A percentile compares a stretch with the other conserved stretches of the same genome.
These are phyloP conservation scores for Ciconia boyciana DNA, from an alignment of 2,113 vertebrate genomes.

Conservation along the genomic window DNA sequence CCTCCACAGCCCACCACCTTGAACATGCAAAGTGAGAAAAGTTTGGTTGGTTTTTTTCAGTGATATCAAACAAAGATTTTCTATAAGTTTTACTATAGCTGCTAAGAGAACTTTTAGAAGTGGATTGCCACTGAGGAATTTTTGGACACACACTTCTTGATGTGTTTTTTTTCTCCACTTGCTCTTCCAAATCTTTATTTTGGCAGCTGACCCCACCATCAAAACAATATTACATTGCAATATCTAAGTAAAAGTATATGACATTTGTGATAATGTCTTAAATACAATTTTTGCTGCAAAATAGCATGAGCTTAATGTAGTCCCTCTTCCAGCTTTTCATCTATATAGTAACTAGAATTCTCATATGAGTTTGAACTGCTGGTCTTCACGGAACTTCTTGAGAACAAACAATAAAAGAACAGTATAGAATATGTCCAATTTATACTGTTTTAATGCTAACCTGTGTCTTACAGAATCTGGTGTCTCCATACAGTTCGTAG, in stretches of 20 bases:
- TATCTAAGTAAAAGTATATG: neutral
- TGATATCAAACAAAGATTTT: neutral
- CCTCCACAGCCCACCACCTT: neutral
- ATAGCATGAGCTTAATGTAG: neutral
- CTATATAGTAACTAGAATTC: neutral
- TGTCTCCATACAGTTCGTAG: neutral
- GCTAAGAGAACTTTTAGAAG: neutral
- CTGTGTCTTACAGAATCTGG: neutral
- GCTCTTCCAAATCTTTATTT: neutral
- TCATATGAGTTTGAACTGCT: neutral
- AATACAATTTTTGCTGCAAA: neutral
- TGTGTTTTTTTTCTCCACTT: neutral
- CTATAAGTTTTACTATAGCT: neutral
- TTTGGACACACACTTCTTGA: neutral
- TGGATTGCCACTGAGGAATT: neutral
- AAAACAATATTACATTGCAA: neutral
- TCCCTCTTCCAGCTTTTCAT: neutral
- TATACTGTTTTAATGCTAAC: neutral
- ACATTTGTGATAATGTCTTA: neutral
- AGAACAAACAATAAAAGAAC: neutral
- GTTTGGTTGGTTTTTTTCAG: neutral
- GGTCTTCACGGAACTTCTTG: neutral
- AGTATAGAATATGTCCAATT: neutral
- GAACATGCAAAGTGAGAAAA: neutral
- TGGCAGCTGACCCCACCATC: neutral